A percentile compares a stretch with the other conserved stretches of the same genome.
Evolutionary conservation across 2,797 vertebrate genomes (phyloP).

Genomic region (Gambusia yucatana): DNA sequence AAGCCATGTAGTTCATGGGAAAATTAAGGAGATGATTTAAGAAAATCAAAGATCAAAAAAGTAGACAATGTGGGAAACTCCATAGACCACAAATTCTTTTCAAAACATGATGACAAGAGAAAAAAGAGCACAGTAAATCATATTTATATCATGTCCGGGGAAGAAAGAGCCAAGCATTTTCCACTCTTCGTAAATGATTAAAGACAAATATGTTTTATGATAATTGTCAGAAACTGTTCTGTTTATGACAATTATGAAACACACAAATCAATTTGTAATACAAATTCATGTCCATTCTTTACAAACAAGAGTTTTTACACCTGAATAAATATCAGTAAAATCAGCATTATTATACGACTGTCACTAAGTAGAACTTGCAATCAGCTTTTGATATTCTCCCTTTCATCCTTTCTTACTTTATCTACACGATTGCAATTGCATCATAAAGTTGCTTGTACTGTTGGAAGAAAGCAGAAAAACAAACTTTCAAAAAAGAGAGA

Average conservation of each 20-base stretch:
- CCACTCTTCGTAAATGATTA: slow-evolving; percentile 25
- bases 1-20: slow-evolving; percentile 77
- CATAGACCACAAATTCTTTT: slow-evolving; percentile 76
- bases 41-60: slow-evolving; percentile 74
- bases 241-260: slow-evolving; percentile 19
- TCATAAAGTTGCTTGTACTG: background rate
- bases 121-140: slow-evolving; percentile 39
- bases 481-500: background rate
- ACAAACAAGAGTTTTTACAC: background rate
- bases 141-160: slow-evolving; percentile 11
- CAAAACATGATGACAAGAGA: slow-evolving; percentile 63
- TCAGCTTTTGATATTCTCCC: background rate
- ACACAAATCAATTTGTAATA: slow-evolving; percentile 8
- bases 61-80: slow-evolving; percentile 74
- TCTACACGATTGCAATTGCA: background rate
- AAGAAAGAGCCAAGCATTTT: background rate
- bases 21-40: slow-evolving; percentile 81
- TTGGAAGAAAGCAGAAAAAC: background rate
- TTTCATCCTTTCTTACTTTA: background rate
- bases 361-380: background rate
- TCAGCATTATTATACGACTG: background rate
- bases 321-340: background rate
- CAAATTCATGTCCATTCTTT: background rate
- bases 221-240: slow-evolving; percentile 13
- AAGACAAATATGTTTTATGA: slow-evolving; percentile 27